Evolutionary conservation across 2,113 vertebrate genomes (phyloP).

Genomic region (Saguinus midas): DNA sequence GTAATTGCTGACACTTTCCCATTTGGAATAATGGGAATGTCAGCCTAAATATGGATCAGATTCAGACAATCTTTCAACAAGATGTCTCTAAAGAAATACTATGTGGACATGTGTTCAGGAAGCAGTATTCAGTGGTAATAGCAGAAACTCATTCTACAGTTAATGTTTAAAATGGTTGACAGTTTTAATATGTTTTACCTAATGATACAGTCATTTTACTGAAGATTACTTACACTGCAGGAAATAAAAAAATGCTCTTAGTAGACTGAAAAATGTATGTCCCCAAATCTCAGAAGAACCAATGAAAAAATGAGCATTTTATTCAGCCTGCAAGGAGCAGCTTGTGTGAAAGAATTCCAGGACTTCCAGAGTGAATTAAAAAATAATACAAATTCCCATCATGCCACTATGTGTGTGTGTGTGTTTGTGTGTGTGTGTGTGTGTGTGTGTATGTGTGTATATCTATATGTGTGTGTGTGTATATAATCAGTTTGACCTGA

Average conservation of each 20-base stretch:
- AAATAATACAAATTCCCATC: background rate
- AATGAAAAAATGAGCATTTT: slow-evolving; percentile 24
- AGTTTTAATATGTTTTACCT: slow-evolving; percentile 64
- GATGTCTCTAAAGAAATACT: background rate
- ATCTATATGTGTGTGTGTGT: accelerated
- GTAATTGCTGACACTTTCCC: slow-evolving; percentile 50
- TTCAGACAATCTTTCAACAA: background rate
- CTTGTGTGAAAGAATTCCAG: slow-evolving; percentile 1
- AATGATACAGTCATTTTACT: slow-evolving; percentile 45
- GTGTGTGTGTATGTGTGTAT: background rate
- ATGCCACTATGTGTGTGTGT: background rate
- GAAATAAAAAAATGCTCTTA: background rate
- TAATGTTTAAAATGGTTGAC: slow-evolving; percentile 56
- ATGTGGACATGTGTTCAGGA: background rate
- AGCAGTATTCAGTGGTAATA: background rate
- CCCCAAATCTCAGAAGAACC: slow-evolving; percentile 26
- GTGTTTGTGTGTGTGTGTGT: accelerated
- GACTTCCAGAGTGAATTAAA: background rate
- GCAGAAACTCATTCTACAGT: slow-evolving; percentile 20
- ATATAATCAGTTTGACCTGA: background rate
- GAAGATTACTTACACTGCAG: slow-evolving; percentile 12
- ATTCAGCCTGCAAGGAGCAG: background rate
- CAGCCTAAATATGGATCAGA: slow-evolving; percentile 29
- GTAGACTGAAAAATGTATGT: slow-evolving; percentile 12
- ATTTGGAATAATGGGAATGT: slow-evolving; percentile 7